Evolutionary conservation across 2,113 vertebrate genomes (phyloP).

Genomic region (Stercorarius parasiticus): DNA sequence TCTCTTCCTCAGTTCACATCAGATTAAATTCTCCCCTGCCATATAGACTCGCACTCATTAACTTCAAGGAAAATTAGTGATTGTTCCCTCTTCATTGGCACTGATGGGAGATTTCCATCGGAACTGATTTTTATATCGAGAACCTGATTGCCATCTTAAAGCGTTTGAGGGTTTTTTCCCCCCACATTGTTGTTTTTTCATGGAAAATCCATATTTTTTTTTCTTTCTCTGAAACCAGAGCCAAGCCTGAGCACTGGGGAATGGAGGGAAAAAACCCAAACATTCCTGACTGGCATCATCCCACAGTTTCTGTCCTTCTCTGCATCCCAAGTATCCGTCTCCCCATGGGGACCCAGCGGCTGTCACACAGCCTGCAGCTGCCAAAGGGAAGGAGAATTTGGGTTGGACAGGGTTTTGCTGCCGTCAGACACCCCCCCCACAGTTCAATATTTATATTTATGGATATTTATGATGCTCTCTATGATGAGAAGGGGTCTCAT

Average conservation of each 20-base stretch:
- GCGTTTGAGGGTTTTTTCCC: neutral
- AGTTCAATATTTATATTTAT: neutral
- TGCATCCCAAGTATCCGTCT: neutral
- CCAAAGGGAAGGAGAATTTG: neutral
- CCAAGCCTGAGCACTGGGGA: neutral
- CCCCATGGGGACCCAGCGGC: neutral
- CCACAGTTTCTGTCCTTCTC: neutral
- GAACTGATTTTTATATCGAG: neutral
- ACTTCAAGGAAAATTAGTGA: conserved; percentile 50
- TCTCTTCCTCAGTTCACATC: conserved; percentile 35
- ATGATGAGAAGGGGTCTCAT: neutral
- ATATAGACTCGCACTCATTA: neutral
- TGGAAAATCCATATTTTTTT: neutral
- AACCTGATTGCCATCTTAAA: neutral
- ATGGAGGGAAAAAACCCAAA: accelerated
- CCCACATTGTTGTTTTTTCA: neutral
- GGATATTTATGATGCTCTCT: accelerated
- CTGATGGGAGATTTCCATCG: neutral
- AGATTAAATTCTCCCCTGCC: conserved; percentile 59
- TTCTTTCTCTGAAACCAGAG: neutral
- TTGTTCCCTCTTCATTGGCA: conserved; percentile 7
- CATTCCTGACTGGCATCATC: neutral
- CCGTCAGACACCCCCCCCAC: accelerated
- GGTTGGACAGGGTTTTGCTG: neutral
- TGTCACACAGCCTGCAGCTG: neutral